Evolutionary conservation across 2,797 vertebrate species (phyloP).

Genomic region (Eulemur coronatus): DNA sequence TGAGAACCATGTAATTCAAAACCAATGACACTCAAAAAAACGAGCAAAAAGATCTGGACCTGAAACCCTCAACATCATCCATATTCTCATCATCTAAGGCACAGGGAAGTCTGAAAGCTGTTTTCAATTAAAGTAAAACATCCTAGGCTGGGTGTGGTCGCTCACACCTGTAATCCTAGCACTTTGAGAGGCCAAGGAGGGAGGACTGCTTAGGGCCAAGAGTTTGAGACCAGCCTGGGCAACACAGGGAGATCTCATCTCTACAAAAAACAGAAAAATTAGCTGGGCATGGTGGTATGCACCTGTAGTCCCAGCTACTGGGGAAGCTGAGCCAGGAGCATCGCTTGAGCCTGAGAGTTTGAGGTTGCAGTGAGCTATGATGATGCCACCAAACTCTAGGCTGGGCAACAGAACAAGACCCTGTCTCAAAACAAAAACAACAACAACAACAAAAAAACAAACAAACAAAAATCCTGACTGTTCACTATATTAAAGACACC

Average conservation of each 20-base stretch:
- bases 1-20: neutral
- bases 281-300: too few relatives aligned
- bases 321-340: neutral
- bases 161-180: neutral
- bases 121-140: slow-evolving; percentile 1
- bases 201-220: neutral
- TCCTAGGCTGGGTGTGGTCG: neutral
- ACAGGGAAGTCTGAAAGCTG: neutral
- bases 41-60: neutral
- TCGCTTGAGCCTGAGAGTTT: neutral
- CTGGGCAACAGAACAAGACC: neutral
- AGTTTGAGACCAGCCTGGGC: neutral
- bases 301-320: neutral
- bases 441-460: too few relatives aligned
- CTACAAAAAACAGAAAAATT: neutral
- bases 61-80: neutral
- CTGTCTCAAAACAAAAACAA: neutral
- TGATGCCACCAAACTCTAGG: neutral
- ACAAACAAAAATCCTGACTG: neutral
- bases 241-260: neutral
- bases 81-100: neutral
- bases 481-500: neutral
- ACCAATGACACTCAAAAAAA: neutral
- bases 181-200: neutral
- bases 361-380: neutral